Evolutionary conservation across 2,113 vertebrate genomes (phyloP), one percentile per base, ranked within the genome.

Genomic region (Malaclemys terrapin): DNA sequence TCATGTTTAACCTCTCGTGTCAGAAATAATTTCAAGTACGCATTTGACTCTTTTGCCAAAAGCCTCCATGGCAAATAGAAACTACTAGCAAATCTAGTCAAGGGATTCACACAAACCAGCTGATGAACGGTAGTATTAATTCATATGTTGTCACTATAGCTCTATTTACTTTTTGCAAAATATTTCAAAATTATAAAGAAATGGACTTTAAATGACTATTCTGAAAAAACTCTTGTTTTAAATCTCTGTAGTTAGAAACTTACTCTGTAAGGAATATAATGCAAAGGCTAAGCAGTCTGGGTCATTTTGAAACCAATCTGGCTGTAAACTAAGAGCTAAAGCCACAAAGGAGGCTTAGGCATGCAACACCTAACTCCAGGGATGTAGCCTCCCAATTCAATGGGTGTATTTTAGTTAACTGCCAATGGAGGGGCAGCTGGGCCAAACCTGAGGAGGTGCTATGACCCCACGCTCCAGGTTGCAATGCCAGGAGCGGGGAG

Each of bases 81-180:
- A 96, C 96, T 91, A 96, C 94, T 96, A 95, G 95, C 90, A 95
- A 97, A 97, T 96, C 93, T 95, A 96, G 90, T 95, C 95, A 85
- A 81, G 79, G 85, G 95, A 96, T 97, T 92, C 96, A 89, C 89
- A 92, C 79, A 72, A 87, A 88, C 75, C 89, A 88, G 83, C 89
- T 95, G 93, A 96, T 93, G 53, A 81, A 94, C 83, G 83, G 42
- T 65, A 87, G 45, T 79, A 53, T 45, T 92, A 96, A 95, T 90
- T 94, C 38, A 93, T 49, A 90, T 0, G 93, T 56, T 94, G 53
- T 65, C 85, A 80, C 11, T 82, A 27, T 79, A 80, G 86, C 29
- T 91, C 69, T 4, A 0, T 89, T 89, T 82, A 62, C 94, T 93
- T 93, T 94, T 85, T 86, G 85, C 8, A 87, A 92, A 94, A 94